phyloP scores from a whole-genome alignment of 2,888 invertebrate species.

The Pocota personata region DNA sequence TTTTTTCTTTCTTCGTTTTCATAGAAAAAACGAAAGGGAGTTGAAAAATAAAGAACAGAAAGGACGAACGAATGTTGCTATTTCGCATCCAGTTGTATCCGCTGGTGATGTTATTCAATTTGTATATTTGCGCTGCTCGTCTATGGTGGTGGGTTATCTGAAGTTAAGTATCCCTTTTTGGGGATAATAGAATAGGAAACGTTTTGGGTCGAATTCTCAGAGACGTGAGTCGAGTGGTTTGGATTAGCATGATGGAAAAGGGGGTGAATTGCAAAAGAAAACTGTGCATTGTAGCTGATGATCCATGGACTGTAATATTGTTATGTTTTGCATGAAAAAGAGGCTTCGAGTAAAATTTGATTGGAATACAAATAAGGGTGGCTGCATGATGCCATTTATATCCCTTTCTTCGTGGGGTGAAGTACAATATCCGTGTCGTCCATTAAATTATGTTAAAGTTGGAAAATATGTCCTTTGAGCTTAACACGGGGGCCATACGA shows the following conservation, averaged over 20 bases:
- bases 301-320: conserved; percentile 2
- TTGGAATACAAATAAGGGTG: conserved; percentile 19
- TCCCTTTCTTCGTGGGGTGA: neutral
- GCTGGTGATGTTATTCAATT: conserved; percentile 39
- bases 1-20: neutral
- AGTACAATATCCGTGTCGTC: neutral
- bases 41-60: neutral
- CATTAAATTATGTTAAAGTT: neutral
- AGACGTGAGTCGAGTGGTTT: neutral
- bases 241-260: neutral
- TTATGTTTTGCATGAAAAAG: neutral
- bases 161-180: conserved; percentile 4
- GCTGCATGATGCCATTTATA: neutral
- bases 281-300: neutral
- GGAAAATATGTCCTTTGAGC: neutral
- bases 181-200: conserved; percentile 4
- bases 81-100: neutral
- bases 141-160: neutral
- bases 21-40: neutral
- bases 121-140: neutral
- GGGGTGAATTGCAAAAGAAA: neutral
- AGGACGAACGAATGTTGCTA: conserved; percentile 27
- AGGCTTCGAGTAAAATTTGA: neutral
- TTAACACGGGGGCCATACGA: too few relatives aligned
- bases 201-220: neutral